Base-by-base conservation (phyloP, 2,888 invertebrate species). In the Xestia rhomboidea region DNA sequence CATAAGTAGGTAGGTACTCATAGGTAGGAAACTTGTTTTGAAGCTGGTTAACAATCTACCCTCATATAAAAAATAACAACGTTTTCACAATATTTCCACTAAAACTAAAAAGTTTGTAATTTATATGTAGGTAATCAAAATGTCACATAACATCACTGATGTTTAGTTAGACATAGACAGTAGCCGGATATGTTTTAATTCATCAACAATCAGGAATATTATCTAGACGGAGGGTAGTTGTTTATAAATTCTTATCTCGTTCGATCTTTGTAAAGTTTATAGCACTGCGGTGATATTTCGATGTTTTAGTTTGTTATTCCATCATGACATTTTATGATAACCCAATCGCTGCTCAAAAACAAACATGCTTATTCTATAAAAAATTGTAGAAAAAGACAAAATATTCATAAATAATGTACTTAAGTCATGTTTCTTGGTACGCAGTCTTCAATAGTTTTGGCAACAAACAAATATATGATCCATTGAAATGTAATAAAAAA, bases 31-130 rank as follows among this genome's bases (percentile, higher is more conserved):
- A 79, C 77, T 74, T 69, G 80, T 80, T 77, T 73, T 66, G 18
- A 27, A 27, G 30, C 62, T 24, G 46, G 60, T 71, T 72, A 62
- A 69, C 57, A 64, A 75, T 64, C 88, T 91, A 91, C 91, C 91
- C 89, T 83, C 90, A 80, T 49, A n/a, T 64, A 60, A 64, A 84
- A 73, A 63, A 68, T 13, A 1, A 21, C 0, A 49, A 64, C 11
- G 30, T 41, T 34, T 44, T 49, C 27, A 34, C 18, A 21, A 68
- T 24, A 54, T 68, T 62, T 30, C 7, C 8, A 60, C 27, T 38
- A 41, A 60, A 72, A 41, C 15, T 64, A 67, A 60, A 38, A 34
- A 11, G 18, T 67, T 41, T 54, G 7, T 60, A 66, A 21, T 34
- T 34, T 34, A 34, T 34, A 34, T 34, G 49, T 27, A 60, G 51